phyloP scores from a whole-genome alignment of 2,797 vertebrate species.

The Parauchenoglanis punctatus region DNA sequence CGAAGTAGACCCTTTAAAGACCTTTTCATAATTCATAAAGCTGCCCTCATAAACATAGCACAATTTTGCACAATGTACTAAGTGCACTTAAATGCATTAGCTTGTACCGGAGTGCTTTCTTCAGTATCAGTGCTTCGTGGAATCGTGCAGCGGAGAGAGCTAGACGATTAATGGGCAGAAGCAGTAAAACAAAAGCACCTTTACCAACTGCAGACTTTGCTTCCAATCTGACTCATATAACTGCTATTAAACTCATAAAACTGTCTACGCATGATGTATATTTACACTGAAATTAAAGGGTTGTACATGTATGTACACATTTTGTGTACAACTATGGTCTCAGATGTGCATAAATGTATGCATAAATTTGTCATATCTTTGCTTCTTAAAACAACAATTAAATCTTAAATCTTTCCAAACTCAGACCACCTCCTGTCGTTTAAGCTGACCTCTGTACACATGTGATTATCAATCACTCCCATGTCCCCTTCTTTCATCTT shows the following conservation, averaged over 20 bases:
- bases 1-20: neutral
- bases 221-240: neutral
- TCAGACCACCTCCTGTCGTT: neutral
- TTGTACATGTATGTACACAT: neutral
- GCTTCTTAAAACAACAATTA: neutral
- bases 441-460: neutral
- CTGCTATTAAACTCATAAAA: slow-evolving; percentile 26
- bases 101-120: neutral
- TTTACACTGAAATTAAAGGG: neutral
- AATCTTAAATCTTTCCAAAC: slow-evolving; percentile 3
- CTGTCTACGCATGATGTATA: neutral
- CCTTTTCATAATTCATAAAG: slow-evolving; percentile 21
- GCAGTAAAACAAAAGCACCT: slow-evolving; percentile 2
- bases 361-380: neutral
- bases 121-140: neutral
- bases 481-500: slow-evolving; percentile 45
- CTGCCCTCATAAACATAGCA: slow-evolving; percentile 4
- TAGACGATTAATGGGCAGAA: slow-evolving; percentile 4
- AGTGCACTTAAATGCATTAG: slow-evolving; percentile 34
- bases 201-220: neutral
- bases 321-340: neutral
- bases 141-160: neutral
- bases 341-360: neutral
- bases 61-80: slow-evolving; percentile 1
- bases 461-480: slow-evolving; percentile 30